These are phyloP conservation scores for Lepus americanus DNA, from an alignment of 2,113 vertebrate species.

Conservation along the genomic window DNA sequence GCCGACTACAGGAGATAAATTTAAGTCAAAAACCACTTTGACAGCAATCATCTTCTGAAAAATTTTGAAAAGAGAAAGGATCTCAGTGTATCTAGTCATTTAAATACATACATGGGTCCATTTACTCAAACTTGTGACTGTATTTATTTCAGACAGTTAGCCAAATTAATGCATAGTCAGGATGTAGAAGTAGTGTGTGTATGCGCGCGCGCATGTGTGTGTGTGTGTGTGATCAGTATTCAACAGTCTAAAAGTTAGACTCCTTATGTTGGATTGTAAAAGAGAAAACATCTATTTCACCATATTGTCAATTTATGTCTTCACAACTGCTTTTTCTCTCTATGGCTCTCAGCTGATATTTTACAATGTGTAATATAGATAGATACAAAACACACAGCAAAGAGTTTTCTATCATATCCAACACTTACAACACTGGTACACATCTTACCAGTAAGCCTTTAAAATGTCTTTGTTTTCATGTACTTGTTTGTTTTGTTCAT, in stretches of 20 bases:
- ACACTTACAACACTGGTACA: constrained; percentile 82
- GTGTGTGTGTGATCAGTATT: constrained; percentile 43
- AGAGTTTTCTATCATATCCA: constrained; percentile 74
- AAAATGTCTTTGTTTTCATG: constrained; percentile 63
- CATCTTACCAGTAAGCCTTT: constrained; percentile 84
- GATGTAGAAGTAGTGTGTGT: neutral
- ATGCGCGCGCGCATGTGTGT: constrained; percentile 11
- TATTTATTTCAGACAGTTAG: constrained; percentile 68
- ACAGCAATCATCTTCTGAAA: constrained; percentile 70
- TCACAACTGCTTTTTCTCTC: constrained; percentile 80
- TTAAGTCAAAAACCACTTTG: constrained; percentile 68
- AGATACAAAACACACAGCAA: constrained; percentile 78
- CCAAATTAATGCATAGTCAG: constrained; percentile 33
- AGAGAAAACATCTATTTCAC: constrained; percentile 70
- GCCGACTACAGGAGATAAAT: constrained; percentile 82
- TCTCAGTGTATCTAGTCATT: constrained; percentile 69
- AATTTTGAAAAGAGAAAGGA: constrained; percentile 74
- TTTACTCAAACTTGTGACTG: constrained; percentile 4
- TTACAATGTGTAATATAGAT: constrained; percentile 78
- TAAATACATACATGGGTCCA: constrained; percentile 53
- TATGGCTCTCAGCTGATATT: constrained; percentile 68
- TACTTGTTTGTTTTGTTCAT: constrained; percentile 76
- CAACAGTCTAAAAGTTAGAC: constrained; percentile 50
- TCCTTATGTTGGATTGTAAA: constrained; percentile 75
- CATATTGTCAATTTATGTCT: constrained; percentile 67